phyloP scores from a whole-genome alignment of 2,888 invertebrate species.

The Archaeoteleia sp. region DNA sequence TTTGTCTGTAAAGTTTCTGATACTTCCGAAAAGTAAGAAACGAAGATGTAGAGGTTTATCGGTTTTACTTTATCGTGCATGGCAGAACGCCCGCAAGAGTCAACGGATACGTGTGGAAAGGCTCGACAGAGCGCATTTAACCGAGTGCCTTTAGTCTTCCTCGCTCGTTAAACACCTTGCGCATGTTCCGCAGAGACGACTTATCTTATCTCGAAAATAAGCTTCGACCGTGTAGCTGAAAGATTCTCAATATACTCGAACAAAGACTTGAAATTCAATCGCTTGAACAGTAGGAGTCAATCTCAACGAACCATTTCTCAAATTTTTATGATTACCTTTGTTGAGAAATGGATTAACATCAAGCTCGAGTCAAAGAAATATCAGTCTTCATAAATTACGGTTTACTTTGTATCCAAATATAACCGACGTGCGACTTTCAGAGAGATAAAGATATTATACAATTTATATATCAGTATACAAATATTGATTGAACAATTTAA shows the following conservation, averaged over 20 bases:
- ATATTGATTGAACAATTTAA: too few species aligned
- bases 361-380: too few species aligned
- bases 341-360: too few species aligned
- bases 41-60: slow-evolving; percentile 17
- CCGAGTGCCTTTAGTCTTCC: slow-evolving; percentile 3
- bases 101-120: slow-evolving; percentile 8
- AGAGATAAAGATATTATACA: too few species aligned
- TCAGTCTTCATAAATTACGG: too few species aligned
- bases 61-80: slow-evolving; percentile 8
- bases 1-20: too few species aligned
- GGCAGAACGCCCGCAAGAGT: background rate
- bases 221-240: slow-evolving; percentile 11
- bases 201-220: slow-evolving; percentile 31
- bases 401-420: too few species aligned
- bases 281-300: slow-evolving; percentile 8
- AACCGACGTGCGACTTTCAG: too few species aligned
- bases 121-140: slow-evolving; percentile 10
- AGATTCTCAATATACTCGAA: slow-evolving; percentile 5
- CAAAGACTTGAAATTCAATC: slow-evolving; percentile 17
- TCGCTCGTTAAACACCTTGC: slow-evolving; percentile 31
- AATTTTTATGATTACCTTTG: too few species aligned
- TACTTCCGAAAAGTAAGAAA: slow-evolving; percentile 10
- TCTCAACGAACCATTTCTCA: background rate
- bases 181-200: slow-evolving; percentile 31
- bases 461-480: too few species aligned